These are phyloP conservation scores for Pithys albifrons DNA, from an alignment of 2,113 vertebrate species.

Conservation along the genomic window DNA sequence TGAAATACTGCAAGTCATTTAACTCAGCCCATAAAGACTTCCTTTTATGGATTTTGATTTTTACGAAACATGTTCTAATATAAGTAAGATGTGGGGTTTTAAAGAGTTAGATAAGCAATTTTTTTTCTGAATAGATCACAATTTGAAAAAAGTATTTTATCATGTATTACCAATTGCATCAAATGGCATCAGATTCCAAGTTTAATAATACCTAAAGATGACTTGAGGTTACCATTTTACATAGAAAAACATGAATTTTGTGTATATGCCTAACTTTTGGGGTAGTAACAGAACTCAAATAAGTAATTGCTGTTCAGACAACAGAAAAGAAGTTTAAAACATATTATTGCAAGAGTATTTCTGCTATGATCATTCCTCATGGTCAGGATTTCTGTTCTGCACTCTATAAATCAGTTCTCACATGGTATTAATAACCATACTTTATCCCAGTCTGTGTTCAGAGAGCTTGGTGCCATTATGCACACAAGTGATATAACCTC, in stretches of 20 bases:
- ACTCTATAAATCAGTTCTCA: neutral
- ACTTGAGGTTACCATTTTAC: neutral
- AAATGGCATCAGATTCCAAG: neutral
- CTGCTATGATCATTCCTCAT: neutral
- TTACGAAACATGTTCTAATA: neutral
- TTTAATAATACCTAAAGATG: neutral
- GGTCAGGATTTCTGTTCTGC: neutral
- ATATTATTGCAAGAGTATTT: neutral
- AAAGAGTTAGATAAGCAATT: neutral
- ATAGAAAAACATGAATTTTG: neutral
- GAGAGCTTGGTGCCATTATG: neutral
- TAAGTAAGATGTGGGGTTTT: neutral
- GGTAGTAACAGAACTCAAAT: neutral
- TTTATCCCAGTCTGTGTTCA: neutral
- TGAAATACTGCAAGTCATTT: conserved; percentile 26
- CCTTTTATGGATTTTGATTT: neutral
- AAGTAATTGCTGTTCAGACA: neutral
- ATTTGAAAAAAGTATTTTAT: neutral
- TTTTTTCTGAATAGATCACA: neutral
- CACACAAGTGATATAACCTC: neutral
- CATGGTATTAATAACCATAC: neutral
- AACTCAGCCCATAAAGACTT: neutral
- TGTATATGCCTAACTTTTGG: neutral
- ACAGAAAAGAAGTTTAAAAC: neutral
- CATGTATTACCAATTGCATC: neutral